phyloP scores from a whole-genome alignment of 1,140 invertebrate genomes.

The Neuroterus valhalla region DNA sequence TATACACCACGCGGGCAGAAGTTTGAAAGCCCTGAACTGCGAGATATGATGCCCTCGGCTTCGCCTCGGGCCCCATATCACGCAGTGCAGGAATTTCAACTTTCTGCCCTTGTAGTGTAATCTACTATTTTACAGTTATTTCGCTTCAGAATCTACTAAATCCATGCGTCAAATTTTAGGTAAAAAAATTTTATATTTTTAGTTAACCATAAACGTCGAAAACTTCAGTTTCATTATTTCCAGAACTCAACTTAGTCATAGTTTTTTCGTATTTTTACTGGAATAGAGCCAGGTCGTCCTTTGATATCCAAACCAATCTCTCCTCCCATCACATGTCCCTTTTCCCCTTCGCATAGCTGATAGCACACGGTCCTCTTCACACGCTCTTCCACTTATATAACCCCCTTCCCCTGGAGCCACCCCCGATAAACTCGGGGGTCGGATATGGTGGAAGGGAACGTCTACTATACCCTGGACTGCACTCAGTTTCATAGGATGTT shows the following conservation, averaged over 20 bases:
- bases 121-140: no score
- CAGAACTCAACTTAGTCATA: not conserved
- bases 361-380: constrained; percentile 27
- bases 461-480: constrained; percentile 48
- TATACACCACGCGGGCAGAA: no score
- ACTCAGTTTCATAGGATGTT: constrained; percentile 56
- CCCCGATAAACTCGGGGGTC: constrained; percentile 14
- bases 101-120: no score
- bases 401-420: not conserved
- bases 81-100: no score
- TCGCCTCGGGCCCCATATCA: no score
- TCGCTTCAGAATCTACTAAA: no score
- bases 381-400: constrained; percentile 26
- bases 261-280: constrained; percentile 1
- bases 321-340: constrained; percentile 1
- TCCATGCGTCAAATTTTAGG: no score
- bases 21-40: no score
- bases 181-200: no score
- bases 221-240: no score
- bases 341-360: not conserved
- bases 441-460: constrained; percentile 37
- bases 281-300: not conserved
- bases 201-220: no score
- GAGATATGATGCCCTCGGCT: no score
- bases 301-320: constrained; percentile 33